Evolutionary conservation across 1,140 invertebrate genomes (phyloP), one percentile per base, ranked within the genome.

Genomic region (Plodia interpunctella): DNA sequence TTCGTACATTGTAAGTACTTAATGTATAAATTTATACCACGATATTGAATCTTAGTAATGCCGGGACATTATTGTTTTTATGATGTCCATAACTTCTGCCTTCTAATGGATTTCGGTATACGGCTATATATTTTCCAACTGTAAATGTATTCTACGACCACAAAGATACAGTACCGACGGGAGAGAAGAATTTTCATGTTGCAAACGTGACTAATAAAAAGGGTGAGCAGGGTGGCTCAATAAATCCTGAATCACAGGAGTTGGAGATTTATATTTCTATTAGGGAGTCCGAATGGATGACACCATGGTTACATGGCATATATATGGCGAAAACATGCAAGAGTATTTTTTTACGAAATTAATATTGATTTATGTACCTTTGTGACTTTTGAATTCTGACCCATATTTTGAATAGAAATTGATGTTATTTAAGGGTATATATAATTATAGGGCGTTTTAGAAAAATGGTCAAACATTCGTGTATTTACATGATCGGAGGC

Each of bases 211-310:
- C 76, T 78, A 74, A 80, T 80, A 77, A 78, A 83, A 78, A 74
- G 70, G 75, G 70, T 71, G 68, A 72, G 66, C 58, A 51, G 68
- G 69, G 68, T 62, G 62, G 74, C 68, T 70, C 72, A 57, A 78
- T 81, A 81, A 78, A 81, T 81, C 68, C 63, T 69, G 60, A 54
- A 67, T 55, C 63, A 63, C 59, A 3, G 56, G 66, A 66, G 65
- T 65, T 70, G 54, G 64, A 78, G 76, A 81, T 81, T 78, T 78
- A 78, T 81, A 78, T 78, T 81, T 81, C 76, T 81, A 72, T 78
- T 81, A 81, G 65, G 11, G 51, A 53, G 51, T 53, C 9, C 21
- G 17, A 53, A 53, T 53, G 51, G 51, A n/a, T 25, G 51, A 53
- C 20, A 53, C 21, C n/a, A 51, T 1, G 38, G 38, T 13, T 0